Evolutionary conservation across 2,113 vertebrate genomes (phyloP).

Genomic region (Oryzias melastigma): DNA sequence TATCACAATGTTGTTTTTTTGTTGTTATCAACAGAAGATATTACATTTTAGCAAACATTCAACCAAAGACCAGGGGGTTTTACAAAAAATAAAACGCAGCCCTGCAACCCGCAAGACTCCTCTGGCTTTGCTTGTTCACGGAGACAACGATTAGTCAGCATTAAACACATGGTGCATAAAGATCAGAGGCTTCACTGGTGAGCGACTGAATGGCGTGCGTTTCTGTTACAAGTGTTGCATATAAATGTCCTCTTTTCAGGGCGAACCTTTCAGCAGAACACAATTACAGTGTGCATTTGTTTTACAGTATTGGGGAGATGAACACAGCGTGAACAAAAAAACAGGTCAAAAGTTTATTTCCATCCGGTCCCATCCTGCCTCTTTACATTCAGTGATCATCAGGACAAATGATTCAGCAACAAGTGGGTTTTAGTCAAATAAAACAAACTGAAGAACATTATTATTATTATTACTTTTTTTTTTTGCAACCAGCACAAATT

Average conservation of each 20-base stretch:
- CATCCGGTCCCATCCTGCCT: conserved; percentile 21
- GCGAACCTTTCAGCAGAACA: conserved; percentile 30
- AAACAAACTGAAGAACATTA: conserved; percentile 17
- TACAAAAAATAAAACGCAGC: conserved; percentile 49
- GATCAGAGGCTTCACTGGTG: conserved; percentile 64
- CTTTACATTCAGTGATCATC: conserved; percentile 16
- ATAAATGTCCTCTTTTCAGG: conserved; percentile 57
- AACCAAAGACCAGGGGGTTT: conserved; percentile 55
- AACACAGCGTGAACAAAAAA: conserved; percentile 34
- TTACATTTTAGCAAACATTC: conserved; percentile 63
- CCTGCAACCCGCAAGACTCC: conserved; percentile 52
- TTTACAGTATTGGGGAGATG: conserved; percentile 34
- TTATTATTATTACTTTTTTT: conserved; percentile 31
- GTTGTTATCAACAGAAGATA: conserved; percentile 35
- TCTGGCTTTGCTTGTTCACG: conserved; percentile 58
- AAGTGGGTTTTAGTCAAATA: conserved; percentile 11
- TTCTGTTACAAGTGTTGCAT: conserved; percentile 66
- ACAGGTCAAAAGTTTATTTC: conserved; percentile 39
- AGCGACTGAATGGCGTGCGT: conserved; percentile 67
- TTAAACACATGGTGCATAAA: conserved; percentile 72
- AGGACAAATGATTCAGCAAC: conserved; percentile 2
- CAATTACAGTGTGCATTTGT: conserved; percentile 22
- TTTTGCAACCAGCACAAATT: conserved; percentile 39
- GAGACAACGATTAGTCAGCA: conserved; percentile 67
- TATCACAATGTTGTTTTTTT: conserved; percentile 27